phyloP scores from a whole-genome alignment of 2,113 vertebrate species.

The Eurystomus gularis region DNA sequence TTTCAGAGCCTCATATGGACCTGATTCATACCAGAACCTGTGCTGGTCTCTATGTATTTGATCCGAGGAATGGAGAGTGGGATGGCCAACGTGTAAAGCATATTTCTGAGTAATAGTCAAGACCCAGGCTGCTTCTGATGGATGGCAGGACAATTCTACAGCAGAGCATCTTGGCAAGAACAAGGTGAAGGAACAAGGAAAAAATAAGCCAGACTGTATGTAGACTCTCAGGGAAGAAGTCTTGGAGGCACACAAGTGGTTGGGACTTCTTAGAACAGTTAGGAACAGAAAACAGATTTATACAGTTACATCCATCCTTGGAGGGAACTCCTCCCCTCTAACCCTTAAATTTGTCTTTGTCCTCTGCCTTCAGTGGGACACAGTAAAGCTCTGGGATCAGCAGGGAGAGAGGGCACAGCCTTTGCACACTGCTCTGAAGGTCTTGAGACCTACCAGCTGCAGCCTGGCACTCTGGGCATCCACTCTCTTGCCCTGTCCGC shows the following conservation, averaged over 20 bases:
- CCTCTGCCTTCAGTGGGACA: neutral
- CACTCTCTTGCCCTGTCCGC: neutral
- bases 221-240: neutral
- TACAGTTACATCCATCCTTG: neutral
- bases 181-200: neutral
- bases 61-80: accelerated
- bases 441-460: neutral
- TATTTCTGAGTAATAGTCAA: neutral
- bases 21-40: neutral
- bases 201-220: neutral
- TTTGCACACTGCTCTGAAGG: neutral
- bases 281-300: neutral
- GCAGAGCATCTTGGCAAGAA: neutral
- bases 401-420: neutral
- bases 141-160: neutral
- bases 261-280: neutral
- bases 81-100: accelerated
- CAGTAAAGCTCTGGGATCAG: neutral
- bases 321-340: neutral
- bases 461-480: neutral
- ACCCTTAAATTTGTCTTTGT: neutral
- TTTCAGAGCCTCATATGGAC: neutral
- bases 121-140: neutral
- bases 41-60: neutral
- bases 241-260: neutral